Evolutionary conservation across 2,888 invertebrate genomes (phyloP), one percentile per base, ranked within the genome.

Genomic region (Esperia sulphurella): DNA sequence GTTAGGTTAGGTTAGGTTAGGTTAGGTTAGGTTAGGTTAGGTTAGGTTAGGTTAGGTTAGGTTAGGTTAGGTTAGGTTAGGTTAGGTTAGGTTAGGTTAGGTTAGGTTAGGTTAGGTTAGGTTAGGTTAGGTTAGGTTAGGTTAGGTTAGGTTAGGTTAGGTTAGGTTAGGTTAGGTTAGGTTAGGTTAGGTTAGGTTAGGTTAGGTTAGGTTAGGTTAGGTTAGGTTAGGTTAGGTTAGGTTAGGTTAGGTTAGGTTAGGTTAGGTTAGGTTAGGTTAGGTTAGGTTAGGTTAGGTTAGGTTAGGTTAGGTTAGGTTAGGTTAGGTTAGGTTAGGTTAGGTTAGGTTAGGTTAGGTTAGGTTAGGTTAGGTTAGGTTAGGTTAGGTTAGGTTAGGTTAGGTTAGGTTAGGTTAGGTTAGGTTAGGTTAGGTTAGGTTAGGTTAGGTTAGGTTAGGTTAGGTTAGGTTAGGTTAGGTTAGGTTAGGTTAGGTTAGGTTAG

Each of bases 11-110:
- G 52, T 54, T 54, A 51, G 53, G 53, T 54, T 54, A 51, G 53
- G 53, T 54, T 54, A 51, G 53, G 53, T 54, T 54, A 51, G 53
- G 53, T 54, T 54, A 51, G 53, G 53, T 51, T 54, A 51, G 53
- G 53, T 54, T 54, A 51, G 53, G 52, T 52, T 48, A 46, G 50
- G 53, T 50, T 50, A 48, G 50, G 53, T 48, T 50, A 46, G 53
- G 48, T 50, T 48, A 46, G 48, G 53, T 50, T 48, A 48, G 50
- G 50, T 50, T 48, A 48, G 50, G 53, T 53, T 50, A 48, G 50
- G 51, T 44, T 47, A 48, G 48, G 51, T 50, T 50, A 47, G 47
- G 47, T 47, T 51, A 47, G 47, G 33, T 33, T 33, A 33, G 33
- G 33, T 33, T 50, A 50, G 50, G 50, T 50, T 47, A 47, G 50